A percentile compares a stretch with the other conserved stretches of the same genome.
These are phyloP conservation scores for Cepphus grylle DNA, from an alignment of 2,113 vertebrate species.

Conservation along the genomic window DNA sequence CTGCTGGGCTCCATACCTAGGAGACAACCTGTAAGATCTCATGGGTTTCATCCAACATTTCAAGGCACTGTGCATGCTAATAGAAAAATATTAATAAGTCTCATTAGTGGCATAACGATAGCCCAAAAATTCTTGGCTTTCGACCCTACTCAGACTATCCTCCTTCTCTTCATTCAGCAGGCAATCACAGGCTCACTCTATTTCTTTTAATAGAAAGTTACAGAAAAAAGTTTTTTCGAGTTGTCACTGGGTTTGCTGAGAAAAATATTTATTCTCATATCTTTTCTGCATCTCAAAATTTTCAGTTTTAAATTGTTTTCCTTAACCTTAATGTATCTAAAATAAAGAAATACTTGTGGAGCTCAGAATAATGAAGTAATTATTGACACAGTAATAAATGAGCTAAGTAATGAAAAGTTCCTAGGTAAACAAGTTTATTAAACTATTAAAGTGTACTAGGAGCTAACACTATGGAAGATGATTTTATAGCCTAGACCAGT, in stretches of 20 bases:
- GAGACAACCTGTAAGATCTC: background rate
- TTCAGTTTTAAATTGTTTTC: background rate
- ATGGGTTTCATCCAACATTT: rapidly evolving
- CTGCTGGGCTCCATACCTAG: background rate
- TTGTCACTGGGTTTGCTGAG: background rate
- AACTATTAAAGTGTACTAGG: background rate
- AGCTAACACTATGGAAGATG: background rate
- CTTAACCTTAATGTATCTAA: background rate
- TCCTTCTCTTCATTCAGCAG: background rate
- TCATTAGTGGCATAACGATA: background rate
- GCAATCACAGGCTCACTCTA: background rate
- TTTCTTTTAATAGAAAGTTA: background rate
- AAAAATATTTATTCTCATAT: background rate
- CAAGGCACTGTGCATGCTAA: background rate
- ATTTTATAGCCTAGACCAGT: background rate
- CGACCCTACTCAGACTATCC: background rate
- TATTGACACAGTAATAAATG: background rate
- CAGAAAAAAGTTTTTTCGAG: background rate
- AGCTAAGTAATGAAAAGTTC: background rate
- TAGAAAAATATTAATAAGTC: background rate
- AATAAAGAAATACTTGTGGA: background rate
- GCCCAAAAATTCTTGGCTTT: background rate
- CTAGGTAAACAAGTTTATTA: background rate
- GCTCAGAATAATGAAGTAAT: background rate
- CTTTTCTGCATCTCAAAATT: background rate